Percentiles rank a stretch among this genome's conserved stretches.
Evolutionary conservation across 1,140 invertebrate genomes (phyloP).

Genomic region (Brachionus manjavacas): DNA sequence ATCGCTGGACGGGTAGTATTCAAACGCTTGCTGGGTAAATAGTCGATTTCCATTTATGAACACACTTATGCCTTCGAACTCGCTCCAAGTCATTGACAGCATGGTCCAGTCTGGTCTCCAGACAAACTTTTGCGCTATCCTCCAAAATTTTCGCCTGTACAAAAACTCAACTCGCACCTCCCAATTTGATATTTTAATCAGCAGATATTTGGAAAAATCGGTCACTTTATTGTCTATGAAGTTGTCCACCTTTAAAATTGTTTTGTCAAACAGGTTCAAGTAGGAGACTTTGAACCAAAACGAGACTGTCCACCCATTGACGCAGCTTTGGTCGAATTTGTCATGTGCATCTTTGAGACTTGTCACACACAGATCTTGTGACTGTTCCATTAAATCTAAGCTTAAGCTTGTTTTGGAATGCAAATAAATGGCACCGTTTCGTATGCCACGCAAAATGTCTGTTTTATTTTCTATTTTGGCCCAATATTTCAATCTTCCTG

Average conservation of each 20-base stretch:
- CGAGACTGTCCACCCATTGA: neutral
- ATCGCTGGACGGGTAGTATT: slow-evolving; percentile 23
- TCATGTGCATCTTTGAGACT: neutral
- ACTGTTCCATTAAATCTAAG: neutral
- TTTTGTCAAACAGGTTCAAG: slow-evolving; percentile 39
- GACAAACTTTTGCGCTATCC: neutral
- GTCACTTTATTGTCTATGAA: neutral
- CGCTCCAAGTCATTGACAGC: slow-evolving; percentile 23
- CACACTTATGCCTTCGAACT: slow-evolving; percentile 19
- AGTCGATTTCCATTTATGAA: slow-evolving; percentile 24
- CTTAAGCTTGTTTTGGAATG: slow-evolving; percentile 15
- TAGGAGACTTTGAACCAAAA: slow-evolving; percentile 38
- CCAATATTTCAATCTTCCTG: neutral
- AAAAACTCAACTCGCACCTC: slow-evolving; percentile 17
- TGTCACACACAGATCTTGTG: slow-evolving; percentile 4
- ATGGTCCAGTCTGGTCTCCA: slow-evolving; percentile 32
- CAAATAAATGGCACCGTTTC: slow-evolving; percentile 14
- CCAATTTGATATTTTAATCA: slow-evolving; percentile 11
- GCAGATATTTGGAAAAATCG: neutral
- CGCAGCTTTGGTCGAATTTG: neutral
- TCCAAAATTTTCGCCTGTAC: slow-evolving; percentile 21
- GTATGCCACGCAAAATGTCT: slow-evolving; percentile 26
- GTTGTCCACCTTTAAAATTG: slow-evolving; percentile 28
- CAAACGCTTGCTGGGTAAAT: neutral
- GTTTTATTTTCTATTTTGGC: slow-evolving; percentile 24